Evolutionary conservation across 2,113 vertebrate genomes (phyloP).

Genomic region (Chrysemys picta): DNA sequence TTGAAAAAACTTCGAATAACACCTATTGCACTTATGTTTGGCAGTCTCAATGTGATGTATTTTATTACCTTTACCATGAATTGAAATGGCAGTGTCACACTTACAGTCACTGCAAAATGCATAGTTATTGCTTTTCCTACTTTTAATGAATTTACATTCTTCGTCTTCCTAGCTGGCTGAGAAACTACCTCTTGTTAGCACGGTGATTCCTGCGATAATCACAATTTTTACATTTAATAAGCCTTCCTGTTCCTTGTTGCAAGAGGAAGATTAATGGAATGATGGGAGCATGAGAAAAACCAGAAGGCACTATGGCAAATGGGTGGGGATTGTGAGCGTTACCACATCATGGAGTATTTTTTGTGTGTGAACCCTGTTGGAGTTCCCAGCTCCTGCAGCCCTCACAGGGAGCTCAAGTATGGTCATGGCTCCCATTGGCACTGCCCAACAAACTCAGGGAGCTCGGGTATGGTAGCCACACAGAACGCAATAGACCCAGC

Average conservation of each 20-base stretch:
- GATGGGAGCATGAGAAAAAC: not conserved
- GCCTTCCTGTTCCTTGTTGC: not conserved
- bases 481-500: too few species aligned
- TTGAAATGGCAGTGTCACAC: not conserved
- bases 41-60: not conserved
- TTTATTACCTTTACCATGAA: not conserved
- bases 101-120: not conserved
- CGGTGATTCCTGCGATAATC: not conserved
- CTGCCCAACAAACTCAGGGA: too few species aligned
- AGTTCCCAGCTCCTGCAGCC: too few species aligned
- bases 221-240: not conserved
- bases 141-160: not conserved
- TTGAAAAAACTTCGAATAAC: not conserved
- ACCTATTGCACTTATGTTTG: not conserved
- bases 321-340: not conserved
- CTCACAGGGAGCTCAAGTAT: too few species aligned
- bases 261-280: not conserved
- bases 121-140: not conserved
- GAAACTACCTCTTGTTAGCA: not conserved
- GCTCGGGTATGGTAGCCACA: too few species aligned
- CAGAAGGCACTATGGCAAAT: not conserved
- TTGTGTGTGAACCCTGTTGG: too few species aligned
- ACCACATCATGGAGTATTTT: not conserved
- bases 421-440: too few species aligned
- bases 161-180: not conserved